Evolutionary conservation across 1,140 invertebrate genomes (phyloP).

Genomic region (Grapholita molesta): DNA sequence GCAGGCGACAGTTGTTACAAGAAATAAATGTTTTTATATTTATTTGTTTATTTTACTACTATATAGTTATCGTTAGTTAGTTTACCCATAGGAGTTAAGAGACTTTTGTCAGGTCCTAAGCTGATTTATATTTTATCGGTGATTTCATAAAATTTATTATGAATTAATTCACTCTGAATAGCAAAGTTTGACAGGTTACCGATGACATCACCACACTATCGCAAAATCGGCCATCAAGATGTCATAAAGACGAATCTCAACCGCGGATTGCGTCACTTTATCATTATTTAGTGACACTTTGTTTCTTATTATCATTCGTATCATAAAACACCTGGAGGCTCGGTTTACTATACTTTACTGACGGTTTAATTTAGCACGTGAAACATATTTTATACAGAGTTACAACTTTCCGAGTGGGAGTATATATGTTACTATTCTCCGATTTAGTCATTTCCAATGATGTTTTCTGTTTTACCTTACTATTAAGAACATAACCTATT

Average conservation of each 20-base stretch:
- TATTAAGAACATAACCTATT: too few relatives aligned
- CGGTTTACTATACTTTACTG: background rate
- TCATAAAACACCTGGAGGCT: background rate
- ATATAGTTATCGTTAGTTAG: background rate
- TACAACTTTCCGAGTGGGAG: too few relatives aligned
- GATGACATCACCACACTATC: background rate
- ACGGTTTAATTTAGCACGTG: background rate
- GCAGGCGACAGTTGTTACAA: slow-evolving; percentile 53
- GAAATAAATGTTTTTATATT: slow-evolving; percentile 23
- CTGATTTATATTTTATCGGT: background rate
- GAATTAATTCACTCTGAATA: background rate
- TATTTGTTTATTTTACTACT: slow-evolving; percentile 4
- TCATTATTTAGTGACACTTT: background rate
- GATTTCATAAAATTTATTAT: background rate
- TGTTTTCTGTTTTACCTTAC: too few relatives aligned
- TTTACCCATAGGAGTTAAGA: too few relatives aligned
- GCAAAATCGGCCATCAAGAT: background rate
- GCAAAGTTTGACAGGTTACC: background rate
- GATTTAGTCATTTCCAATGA: too few relatives aligned
- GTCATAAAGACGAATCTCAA: background rate
- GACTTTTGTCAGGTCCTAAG: background rate
- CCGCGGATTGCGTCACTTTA: background rate
- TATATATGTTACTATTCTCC: too few relatives aligned
- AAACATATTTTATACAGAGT: background rate
- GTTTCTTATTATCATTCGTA: background rate